Conservation (phyloP, 2,797 vertebrate species). For the Heterohyrax brucei region DNA sequence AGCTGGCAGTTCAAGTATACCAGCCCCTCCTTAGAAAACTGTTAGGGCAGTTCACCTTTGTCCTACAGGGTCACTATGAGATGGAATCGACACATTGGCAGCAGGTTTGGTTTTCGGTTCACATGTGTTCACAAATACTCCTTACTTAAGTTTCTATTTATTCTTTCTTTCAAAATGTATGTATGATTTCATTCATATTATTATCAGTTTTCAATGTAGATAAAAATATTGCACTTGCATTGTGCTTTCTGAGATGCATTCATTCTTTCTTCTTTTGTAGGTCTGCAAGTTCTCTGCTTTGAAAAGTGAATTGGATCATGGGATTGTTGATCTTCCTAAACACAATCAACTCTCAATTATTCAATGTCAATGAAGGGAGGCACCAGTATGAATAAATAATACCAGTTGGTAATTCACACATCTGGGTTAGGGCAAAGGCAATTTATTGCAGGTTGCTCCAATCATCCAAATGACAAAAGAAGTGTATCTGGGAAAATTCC, state of each 20-base stretch:
- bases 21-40: too few relatives aligned
- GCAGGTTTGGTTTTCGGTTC: too few relatives aligned
- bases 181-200: slow-evolving; percentile 5
- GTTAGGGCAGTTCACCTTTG: too few relatives aligned
- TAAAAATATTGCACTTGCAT: slow-evolving; percentile 17
- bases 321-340: slow-evolving; percentile 81
- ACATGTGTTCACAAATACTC: slow-evolving; percentile 11
- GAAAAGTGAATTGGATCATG: slow-evolving; percentile 68
- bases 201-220: slow-evolving; percentile 6
- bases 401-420: slow-evolving; percentile 72
- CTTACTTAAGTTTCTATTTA: neutral
- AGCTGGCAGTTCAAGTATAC: too few relatives aligned
- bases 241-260: slow-evolving; percentile 49
- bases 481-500: slow-evolving; percentile 62
- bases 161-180: slow-evolving; percentile 40
- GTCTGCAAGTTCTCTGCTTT: slow-evolving; percentile 59
- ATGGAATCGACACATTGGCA: too few relatives aligned
- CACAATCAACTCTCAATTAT: slow-evolving; percentile 81
- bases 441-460: slow-evolving; percentile 77
- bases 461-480: slow-evolving; percentile 74
- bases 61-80: too few relatives aligned
- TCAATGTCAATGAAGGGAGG: slow-evolving; percentile 79
- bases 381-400: slow-evolving; percentile 83
- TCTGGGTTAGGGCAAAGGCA: slow-evolving; percentile 77
- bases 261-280: slow-evolving; percentile 55